Percentiles rank a stretch among this genome's conserved stretches.
Conservation (phyloP, 2,113 vertebrate species). For the western clawed frog (Xenopus tropicalis) region DNA sequence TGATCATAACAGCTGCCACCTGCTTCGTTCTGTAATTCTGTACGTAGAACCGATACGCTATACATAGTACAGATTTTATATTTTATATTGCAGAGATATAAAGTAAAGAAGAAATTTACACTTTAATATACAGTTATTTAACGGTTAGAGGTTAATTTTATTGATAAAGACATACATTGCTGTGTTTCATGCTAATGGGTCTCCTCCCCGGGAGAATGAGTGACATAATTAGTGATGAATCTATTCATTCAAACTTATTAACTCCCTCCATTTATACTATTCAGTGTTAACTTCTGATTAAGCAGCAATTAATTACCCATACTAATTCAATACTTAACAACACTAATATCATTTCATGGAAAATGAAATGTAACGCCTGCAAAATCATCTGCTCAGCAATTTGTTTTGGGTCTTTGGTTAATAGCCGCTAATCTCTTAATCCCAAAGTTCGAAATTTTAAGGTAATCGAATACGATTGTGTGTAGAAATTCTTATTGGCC, state of each 20-base stretch:
- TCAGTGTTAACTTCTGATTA: conserved; percentile 43
- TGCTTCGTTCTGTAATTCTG: conserved; percentile 4
- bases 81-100: not conserved
- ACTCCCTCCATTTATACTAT: conserved; percentile 30
- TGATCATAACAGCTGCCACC: conserved; percentile 28
- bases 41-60: no score
- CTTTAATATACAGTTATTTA: not conserved
- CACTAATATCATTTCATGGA: conserved; percentile 38
- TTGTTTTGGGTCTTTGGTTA: not conserved
- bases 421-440: not conserved
- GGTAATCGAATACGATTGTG: no score
- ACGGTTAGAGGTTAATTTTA: not conserved
- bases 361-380: conserved; percentile 45
- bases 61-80: not conserved
- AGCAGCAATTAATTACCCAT: conserved; percentile 46
- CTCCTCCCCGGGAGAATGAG: conserved; percentile 26
- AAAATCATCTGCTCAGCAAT: conserved; percentile 1
- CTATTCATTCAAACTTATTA: conserved; percentile 41
- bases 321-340: conserved; percentile 36
- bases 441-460: not conserved
- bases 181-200: conserved; percentile 1
- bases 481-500: no score
- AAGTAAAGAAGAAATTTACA: not conserved
- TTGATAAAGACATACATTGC: not conserved
- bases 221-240: conserved; percentile 39